These are phyloP conservation scores for Blennius ocellaris DNA, from an alignment of 2,113 vertebrate genomes.

Conservation along the genomic window DNA sequence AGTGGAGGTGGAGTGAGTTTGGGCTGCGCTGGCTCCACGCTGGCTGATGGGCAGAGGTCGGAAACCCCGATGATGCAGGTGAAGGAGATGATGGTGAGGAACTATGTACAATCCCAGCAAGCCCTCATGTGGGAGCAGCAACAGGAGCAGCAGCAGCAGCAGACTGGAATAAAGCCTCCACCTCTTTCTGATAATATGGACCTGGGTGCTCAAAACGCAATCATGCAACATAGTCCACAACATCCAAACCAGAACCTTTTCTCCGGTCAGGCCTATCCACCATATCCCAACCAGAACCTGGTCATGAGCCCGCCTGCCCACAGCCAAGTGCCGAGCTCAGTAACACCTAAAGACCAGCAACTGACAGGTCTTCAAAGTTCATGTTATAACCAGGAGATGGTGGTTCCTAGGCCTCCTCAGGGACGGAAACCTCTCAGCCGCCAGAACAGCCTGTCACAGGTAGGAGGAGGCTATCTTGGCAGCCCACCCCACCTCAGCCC, in stretches of 20 bases:
- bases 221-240: slow-evolving; percentile 81
- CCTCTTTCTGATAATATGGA: slow-evolving; percentile 75
- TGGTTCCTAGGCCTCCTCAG: slow-evolving; percentile 85
- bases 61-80: slow-evolving; percentile 89
- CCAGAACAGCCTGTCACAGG: slow-evolving; percentile 81
- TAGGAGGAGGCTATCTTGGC: slow-evolving; percentile 74
- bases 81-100: slow-evolving; percentile 94
- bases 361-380: slow-evolving; percentile 74
- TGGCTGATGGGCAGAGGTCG: slow-evolving; percentile 74
- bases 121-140: slow-evolving; percentile 93
- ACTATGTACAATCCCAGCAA: slow-evolving; percentile 95
- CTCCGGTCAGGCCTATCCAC: slow-evolving; percentile 66
- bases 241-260: slow-evolving; percentile 81
- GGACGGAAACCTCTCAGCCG: slow-evolving; percentile 82
- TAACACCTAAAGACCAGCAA: slow-evolving; percentile 81
- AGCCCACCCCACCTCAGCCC: slow-evolving; percentile 82
- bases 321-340: slow-evolving; percentile 59
- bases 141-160: slow-evolving; percentile 70
- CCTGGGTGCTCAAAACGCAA: slow-evolving; percentile 72
- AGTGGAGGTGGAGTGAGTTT: slow-evolving; percentile 71
- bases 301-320: slow-evolving; percentile 75
- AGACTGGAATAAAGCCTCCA: slow-evolving; percentile 65
- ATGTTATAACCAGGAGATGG: slow-evolving; percentile 84
- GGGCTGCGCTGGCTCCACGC: slow-evolving; percentile 70
- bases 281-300: slow-evolving; percentile 82